A percentile compares a stretch with the other conserved stretches of the same genome.
Conservation (phyloP, 2,888 invertebrate species). For the Tetranychus truncatus region DNA sequence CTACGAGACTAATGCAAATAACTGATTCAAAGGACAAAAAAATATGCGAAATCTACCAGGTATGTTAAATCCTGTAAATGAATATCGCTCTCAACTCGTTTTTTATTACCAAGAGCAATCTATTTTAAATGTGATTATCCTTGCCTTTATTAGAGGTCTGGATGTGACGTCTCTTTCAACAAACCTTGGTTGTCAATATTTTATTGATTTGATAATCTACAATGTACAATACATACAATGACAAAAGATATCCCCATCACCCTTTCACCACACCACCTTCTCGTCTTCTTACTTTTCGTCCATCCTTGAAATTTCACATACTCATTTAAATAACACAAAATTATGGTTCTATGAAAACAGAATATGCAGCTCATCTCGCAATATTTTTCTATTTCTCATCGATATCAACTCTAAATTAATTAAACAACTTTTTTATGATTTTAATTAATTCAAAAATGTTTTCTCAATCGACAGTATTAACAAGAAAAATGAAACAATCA, state of each 20-base stretch:
- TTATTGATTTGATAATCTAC: background rate
- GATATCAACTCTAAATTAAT: conserved; percentile 31
- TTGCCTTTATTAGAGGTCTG: background rate
- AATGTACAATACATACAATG: background rate
- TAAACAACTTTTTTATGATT: background rate
- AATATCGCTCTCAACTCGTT: background rate
- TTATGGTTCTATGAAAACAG: background rate
- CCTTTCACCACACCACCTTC: background rate
- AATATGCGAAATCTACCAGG: background rate
- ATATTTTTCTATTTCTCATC: conserved; percentile 13
- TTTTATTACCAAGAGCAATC: background rate
- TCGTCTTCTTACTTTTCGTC: background rate
- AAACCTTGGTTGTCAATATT: background rate
- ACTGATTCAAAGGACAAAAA: background rate
- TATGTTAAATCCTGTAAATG: too few relatives aligned
- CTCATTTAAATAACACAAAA: background rate
- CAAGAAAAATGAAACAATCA: too few relatives aligned
- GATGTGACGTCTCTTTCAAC: background rate
- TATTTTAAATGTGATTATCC: background rate
- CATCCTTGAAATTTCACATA: background rate
- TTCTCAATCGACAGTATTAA: too few relatives aligned
- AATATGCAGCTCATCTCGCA: conserved; percentile 1
- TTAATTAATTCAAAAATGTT: too few relatives aligned
- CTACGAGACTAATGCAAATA: background rate
- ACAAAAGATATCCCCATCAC: background rate